Percentiles rank a stretch among this genome's conserved stretches.
These are phyloP conservation scores for Platerodrilus igneus DNA, from an alignment of 2,888 invertebrate genomes.

Conservation along the genomic window DNA sequence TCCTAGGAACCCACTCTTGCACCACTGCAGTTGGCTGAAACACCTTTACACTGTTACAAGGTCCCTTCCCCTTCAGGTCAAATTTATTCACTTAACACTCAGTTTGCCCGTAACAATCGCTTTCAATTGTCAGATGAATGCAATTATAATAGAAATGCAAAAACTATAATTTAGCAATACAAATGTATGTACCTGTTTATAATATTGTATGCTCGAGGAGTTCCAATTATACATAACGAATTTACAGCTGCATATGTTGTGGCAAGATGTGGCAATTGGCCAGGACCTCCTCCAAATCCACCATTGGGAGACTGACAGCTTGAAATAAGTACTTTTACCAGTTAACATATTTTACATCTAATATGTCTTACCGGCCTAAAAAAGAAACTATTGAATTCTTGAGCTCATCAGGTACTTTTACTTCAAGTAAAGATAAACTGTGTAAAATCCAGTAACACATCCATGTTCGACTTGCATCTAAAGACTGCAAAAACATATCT, in stretches of 20 bases:
- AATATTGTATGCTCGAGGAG: constrained; percentile 72
- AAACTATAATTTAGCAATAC: too few relatives aligned
- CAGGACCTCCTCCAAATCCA: constrained; percentile 93
- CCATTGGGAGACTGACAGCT: constrained; percentile 76
- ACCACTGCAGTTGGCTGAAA: too few relatives aligned
- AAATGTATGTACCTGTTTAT: constrained; percentile 86
- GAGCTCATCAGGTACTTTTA: constrained; percentile 55
- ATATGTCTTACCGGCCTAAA: constrained; percentile 52
- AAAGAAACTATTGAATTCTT: constrained; percentile 56
- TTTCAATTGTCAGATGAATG: too few relatives aligned
- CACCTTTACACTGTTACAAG: too few relatives aligned
- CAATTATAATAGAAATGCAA: too few relatives aligned
- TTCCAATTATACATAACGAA: constrained; percentile 83
- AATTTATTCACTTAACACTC: too few relatives aligned
- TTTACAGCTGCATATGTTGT: constrained; percentile 97
- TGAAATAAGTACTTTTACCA: constrained; percentile 26
- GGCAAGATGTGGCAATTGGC: constrained; percentile 89
- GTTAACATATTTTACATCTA: neutral
- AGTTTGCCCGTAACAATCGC: too few relatives aligned
- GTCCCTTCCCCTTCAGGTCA: too few relatives aligned
- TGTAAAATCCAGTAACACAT: constrained; percentile 96
- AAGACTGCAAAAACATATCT: constrained; percentile 51
- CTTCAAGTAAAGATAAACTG: constrained; percentile 73
- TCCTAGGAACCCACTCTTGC: too few relatives aligned
- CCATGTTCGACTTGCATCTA: constrained; percentile 97